phyloP scores from a whole-genome alignment of 2,888 invertebrate species.

The Gari tellinella region DNA sequence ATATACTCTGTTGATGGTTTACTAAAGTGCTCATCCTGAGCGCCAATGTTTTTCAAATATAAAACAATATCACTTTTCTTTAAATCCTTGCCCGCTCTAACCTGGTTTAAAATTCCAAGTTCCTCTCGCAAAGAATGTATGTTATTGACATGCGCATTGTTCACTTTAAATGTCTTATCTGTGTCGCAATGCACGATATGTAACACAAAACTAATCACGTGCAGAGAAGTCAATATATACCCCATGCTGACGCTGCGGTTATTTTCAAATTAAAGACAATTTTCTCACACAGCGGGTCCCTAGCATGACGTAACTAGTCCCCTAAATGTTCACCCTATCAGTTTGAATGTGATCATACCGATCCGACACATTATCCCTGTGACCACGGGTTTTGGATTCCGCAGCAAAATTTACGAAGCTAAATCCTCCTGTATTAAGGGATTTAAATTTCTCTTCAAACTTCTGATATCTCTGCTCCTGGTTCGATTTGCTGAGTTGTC shows the following conservation, averaged over 20 bases:
- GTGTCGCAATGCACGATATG: too few relatives aligned
- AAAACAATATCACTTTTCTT: slow-evolving; percentile 20
- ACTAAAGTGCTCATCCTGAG: slow-evolving; percentile 24
- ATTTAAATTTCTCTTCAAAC: slow-evolving; percentile 57
- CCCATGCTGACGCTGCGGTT: too few relatives aligned
- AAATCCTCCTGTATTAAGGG: slow-evolving; percentile 56
- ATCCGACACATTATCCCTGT: too few relatives aligned
- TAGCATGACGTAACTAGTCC: neutral
- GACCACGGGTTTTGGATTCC: too few relatives aligned
- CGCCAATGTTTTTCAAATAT: slow-evolving; percentile 38
- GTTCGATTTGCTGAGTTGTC: slow-evolving; percentile 53
- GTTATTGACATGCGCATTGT: too few relatives aligned
- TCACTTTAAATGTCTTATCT: too few relatives aligned
- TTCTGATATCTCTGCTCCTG: slow-evolving; percentile 43
- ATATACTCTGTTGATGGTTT: slow-evolving; percentile 84
- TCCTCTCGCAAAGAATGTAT: too few relatives aligned
- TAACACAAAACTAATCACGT: too few relatives aligned
- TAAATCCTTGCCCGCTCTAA: slow-evolving; percentile 2
- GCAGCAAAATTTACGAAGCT: neutral
- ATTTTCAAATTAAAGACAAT: neutral
- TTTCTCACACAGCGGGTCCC: slow-evolving; percentile 6
- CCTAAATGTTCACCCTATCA: too few relatives aligned
- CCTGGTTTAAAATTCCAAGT: too few relatives aligned
- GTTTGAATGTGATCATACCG: too few relatives aligned
- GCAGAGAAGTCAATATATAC: too few relatives aligned